Evolutionary conservation across 2,888 invertebrate genomes (phyloP).

Genomic region (Sesia bembeciformis): DNA sequence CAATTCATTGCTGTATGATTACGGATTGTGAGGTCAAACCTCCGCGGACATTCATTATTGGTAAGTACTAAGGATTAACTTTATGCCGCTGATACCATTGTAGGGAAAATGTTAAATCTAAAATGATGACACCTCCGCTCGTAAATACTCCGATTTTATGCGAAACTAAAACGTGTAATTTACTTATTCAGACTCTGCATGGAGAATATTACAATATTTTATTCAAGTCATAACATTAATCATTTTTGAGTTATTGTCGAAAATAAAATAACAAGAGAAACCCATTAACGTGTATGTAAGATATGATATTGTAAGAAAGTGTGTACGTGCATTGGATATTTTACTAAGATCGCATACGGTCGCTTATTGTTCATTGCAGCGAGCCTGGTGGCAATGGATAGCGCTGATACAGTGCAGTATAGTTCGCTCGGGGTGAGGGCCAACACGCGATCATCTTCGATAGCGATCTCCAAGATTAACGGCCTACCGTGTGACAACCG

Average conservation of each 20-base stretch:
- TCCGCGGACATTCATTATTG: slow-evolving; percentile 16
- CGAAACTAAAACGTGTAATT: too few relatives aligned
- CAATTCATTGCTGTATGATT: slow-evolving; percentile 37
- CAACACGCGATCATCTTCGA: slow-evolving; percentile 60
- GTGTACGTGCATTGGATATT: neutral
- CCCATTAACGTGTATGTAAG: slow-evolving; percentile 42
- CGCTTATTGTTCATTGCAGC: neutral
- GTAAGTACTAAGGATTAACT: neutral
- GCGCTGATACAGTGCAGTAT: neutral
- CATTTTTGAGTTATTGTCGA: slow-evolving; percentile 40
- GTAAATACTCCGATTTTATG: too few relatives aligned
- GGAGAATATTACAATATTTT: neutral
- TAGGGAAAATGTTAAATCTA: too few relatives aligned
- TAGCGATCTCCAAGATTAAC: slow-evolving; percentile 65
- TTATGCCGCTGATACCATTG: too few relatives aligned
- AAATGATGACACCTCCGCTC: too few relatives aligned
- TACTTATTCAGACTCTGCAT: too few relatives aligned
- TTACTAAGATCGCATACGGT: neutral
- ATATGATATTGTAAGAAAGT: slow-evolving; percentile 9
- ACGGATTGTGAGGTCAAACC: slow-evolving; percentile 33
- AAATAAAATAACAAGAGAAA: slow-evolving; percentile 45
- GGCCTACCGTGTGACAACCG: slow-evolving; percentile 49
- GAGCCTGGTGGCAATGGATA: neutral
- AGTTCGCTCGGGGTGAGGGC: slow-evolving; percentile 15
- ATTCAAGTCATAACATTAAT: slow-evolving; percentile 26